Evolutionary conservation across 2,888 invertebrate genomes (phyloP).

Genomic region (Lycocerus yunnanus): DNA sequence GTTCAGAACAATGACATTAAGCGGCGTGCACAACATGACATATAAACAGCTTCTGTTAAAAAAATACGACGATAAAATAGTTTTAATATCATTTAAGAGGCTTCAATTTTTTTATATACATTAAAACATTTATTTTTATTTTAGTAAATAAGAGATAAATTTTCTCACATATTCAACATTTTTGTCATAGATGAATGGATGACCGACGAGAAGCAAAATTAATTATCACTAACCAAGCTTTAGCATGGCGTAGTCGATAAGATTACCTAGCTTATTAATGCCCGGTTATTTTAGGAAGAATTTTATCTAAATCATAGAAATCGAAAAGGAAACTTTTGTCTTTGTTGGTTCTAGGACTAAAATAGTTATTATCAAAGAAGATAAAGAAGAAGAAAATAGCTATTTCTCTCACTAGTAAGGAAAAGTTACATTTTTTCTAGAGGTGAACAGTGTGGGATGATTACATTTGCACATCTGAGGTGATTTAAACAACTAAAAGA

Average conservation of each 20-base stretch:
- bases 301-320: no score
- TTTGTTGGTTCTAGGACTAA: neutral
- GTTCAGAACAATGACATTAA: slow-evolving; percentile 35
- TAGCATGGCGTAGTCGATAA: no score
- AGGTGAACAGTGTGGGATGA: no score
- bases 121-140: slow-evolving; percentile 20
- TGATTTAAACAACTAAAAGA: no score
- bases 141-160: slow-evolving; percentile 19
- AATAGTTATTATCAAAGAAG: neutral
- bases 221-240: neutral
- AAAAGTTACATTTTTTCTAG: no score
- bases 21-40: slow-evolving; percentile 41
- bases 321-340: no score
- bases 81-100: slow-evolving; percentile 26
- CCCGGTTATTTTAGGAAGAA: neutral
- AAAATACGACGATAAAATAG: slow-evolving; percentile 35
- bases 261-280: no score
- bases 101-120: slow-evolving; percentile 25
- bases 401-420: no score
- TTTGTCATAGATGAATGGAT: neutral
- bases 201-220: neutral
- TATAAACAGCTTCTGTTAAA: slow-evolving; percentile 36
- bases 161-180: slow-evolving; percentile 25
- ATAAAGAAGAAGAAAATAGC: no score
- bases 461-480: no score